Evolutionary conservation across 2,797 vertebrate genomes (phyloP), one percentile per base, ranked within the genome.

Genomic region (Loris lydekkerianus): DNA sequence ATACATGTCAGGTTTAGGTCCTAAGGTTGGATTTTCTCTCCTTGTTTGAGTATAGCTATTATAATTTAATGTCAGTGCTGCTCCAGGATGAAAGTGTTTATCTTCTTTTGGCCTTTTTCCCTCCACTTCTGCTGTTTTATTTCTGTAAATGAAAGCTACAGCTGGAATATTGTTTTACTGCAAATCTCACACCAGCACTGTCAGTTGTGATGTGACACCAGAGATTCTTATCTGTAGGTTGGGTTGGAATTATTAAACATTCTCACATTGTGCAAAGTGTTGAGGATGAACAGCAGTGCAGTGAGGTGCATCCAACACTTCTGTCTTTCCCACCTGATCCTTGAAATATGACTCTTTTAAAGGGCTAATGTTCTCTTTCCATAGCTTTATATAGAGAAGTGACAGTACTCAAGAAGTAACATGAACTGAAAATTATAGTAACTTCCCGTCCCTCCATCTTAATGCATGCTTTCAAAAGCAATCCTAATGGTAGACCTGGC

Each of bases 241-340:
- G 98, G 97, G 96, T 91, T 98, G 98, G 98, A 98, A 98, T 98
- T 99, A 98, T 98, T 99, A 98, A 99, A 98, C 98, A 98, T 98
- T 99, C 98, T 99, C 98, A 98, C 98, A 98, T 98, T 98, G 98
- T 98, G 98, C 96, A 93, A 98, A 98, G 99, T 98, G 98, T 98
- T 97, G 98, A 97, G 97, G 98, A 98, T 98, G 98, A 99, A 98
- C 98, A 98, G 98, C 98, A 98, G 98, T 98, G 98, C 98, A 98
- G 98, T 98, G 98, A 98, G 97, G 98, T 98, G 98, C 97, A 98
- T 98, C 98, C 98, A 98, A 98, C 98, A 98, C 98, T 98, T 98
- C 98, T 98, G 97, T 98, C 98, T 98, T 98, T 98, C 98, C 98
- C 98, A 98, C 98, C 98, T 98, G 98, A 98, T 98, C 98, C 98